Percentiles rank a stretch among this genome's conserved stretches.
phyloP scores from a whole-genome alignment of 2,888 invertebrate genomes.

The Meliscaeva auricollis region DNA sequence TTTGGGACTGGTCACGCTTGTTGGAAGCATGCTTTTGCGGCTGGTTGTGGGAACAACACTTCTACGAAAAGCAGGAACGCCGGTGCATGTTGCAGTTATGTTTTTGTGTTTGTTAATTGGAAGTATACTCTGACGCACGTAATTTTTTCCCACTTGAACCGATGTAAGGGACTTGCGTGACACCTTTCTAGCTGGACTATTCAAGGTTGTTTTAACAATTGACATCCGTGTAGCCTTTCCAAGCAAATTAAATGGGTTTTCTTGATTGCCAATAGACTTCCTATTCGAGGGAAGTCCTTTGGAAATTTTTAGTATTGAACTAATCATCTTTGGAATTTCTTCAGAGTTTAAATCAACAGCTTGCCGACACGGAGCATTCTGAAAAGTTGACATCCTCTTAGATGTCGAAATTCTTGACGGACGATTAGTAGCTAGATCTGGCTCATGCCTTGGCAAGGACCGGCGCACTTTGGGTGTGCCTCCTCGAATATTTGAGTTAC shows the following conservation, averaged over 20 bases:
- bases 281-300: conserved; percentile 44
- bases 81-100: neutral
- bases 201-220: conserved; percentile 81
- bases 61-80: neutral
- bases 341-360: conserved; percentile 2
- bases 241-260: conserved; percentile 76
- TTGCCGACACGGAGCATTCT: neutral
- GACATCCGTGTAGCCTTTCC: conserved; percentile 80
- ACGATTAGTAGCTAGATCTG: conserved; percentile 39
- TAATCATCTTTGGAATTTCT: conserved; percentile 80
- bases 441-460: conserved; percentile 10
- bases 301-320: conserved; percentile 79
- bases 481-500: conserved; percentile 3
- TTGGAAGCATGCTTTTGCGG: conserved; percentile 59
- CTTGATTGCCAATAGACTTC: conserved; percentile 42
- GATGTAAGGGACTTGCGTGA: conserved; percentile 62
- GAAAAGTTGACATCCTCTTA: conserved; percentile 23
- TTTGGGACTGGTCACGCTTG: conserved; percentile 29
- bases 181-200: conserved; percentile 81
- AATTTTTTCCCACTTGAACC: neutral
- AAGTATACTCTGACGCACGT: neutral
- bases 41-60: conserved; percentile 36
- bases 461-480: conserved; percentile 9
- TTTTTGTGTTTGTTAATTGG: conserved; percentile 24
- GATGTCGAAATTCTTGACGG: conserved; percentile 31